Base-by-base conservation (phyloP, 2,888 invertebrate species). In the Hybos culiciformis region DNA sequence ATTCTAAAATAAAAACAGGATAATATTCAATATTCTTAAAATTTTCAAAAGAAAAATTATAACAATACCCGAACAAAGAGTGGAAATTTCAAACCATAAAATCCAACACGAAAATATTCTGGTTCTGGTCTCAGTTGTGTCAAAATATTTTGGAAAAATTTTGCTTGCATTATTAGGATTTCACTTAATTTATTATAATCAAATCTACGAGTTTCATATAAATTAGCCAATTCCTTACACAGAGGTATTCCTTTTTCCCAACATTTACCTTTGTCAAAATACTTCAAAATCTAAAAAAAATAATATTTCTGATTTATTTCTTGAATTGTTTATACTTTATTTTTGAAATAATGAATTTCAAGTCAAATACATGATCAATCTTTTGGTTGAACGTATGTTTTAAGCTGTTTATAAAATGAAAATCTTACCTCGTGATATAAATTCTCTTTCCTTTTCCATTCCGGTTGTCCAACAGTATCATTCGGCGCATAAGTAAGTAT, bases 171-270 rank as follows among this genome's bases (percentile, higher is more conserved):
- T 54, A 83, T 80, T 47, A 94, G 68, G 46, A 87, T 83, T 50
- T 83, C 78, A 52, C 90, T 85, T 14, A 94, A 70, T 46, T 90
- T 86, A 39, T 80, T 80, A 62, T 92, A 94, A 67, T 92, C 87
- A 58, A 85, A 91, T 15, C 88, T 68, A 48, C 80, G 79, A 11
- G 77, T 80, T 65, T 94, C 93, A 63, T 94, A 93, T 2, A 92
- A 70, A 11, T 77, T 74, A 0, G 87, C 88, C 48, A 96, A 65
- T 60, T 93, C 92, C 57, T 93, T 91, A 51, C 91, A 82, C 31
- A 96, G 62, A 0, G 92, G 91, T 29, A 94, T 80, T 1, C 92
- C 93, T 67, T 92, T 90, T 60, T 96, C 96, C 94, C 94, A 96
- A 54, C 91, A 87, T 78, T 93, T 93, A 53, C 94, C 94, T 50